Evolutionary conservation across 2,888 invertebrate genomes (phyloP).

Genomic region (Choristoneura rosaceana): DNA sequence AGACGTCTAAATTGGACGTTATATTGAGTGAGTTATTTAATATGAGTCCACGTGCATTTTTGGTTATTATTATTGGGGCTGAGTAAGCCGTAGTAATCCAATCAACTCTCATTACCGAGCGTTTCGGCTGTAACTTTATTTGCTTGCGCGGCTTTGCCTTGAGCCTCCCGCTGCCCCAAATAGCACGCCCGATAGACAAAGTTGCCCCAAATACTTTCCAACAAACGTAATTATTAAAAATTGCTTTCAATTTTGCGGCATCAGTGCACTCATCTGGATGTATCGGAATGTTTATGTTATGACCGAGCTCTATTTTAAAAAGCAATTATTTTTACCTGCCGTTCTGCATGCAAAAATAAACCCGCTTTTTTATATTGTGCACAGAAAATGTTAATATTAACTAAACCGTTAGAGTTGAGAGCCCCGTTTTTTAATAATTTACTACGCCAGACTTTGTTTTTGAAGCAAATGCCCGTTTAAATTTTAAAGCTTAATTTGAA

Average conservation of each 20-base stretch:
- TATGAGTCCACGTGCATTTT: conserved; percentile 81
- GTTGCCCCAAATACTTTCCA: conserved; percentile 60
- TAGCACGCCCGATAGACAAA: conserved; percentile 74
- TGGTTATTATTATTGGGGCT: conserved; percentile 81
- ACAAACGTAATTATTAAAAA: conserved; percentile 83
- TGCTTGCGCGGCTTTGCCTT: conserved; percentile 70
- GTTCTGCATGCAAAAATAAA: conserved; percentile 25
- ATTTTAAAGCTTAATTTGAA: conserved; percentile 71
- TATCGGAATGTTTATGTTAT: conserved; percentile 42
- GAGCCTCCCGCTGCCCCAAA: conserved; percentile 76
- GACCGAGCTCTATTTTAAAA: conserved; percentile 34
- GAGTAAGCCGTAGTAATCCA: conserved; percentile 78
- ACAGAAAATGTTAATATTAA: conserved; percentile 14
- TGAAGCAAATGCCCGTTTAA: conserved; percentile 58
- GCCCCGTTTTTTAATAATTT: conserved; percentile 40
- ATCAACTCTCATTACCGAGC: conserved; percentile 81
- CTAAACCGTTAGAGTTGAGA: conserved; percentile 26
- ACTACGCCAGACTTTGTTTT: conserved; percentile 46
- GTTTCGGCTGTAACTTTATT: conserved; percentile 79
- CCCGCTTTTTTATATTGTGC: conserved; percentile 9
- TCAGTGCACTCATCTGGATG: conserved; percentile 30
- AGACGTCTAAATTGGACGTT: conserved; percentile 69
- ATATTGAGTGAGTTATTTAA: conserved; percentile 84
- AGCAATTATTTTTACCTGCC: conserved; percentile 36
- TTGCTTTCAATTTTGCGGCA: conserved; percentile 74